A percentile compares a stretch with the other conserved stretches of the same genome.
Conservation (phyloP, 2,888 invertebrate species). For the Gastracanthus pulcherrimus region DNA sequence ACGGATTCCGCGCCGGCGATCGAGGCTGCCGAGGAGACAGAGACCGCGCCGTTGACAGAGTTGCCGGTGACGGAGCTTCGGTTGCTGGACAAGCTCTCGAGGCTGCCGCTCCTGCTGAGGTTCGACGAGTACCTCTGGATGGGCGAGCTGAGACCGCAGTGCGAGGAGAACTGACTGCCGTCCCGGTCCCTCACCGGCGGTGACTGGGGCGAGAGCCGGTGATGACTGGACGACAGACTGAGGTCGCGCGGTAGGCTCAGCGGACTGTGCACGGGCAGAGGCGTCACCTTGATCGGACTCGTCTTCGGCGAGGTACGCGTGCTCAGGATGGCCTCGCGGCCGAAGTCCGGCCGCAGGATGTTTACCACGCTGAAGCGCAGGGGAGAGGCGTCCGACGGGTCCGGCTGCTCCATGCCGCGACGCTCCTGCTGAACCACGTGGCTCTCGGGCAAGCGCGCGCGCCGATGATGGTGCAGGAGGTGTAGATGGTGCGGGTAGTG, state of each 20-base stretch:
- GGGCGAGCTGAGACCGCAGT: constrained; percentile 68
- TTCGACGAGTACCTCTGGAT: constrained; percentile 65
- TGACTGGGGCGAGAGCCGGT: constrained; percentile 66
- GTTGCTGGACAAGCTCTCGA: constrained; percentile 74
- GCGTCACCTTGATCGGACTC: constrained; percentile 65
- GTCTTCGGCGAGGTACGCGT: constrained; percentile 77
- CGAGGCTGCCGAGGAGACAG: constrained; percentile 70
- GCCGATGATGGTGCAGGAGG: constrained; percentile 60
- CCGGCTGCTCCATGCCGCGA: constrained; percentile 49
- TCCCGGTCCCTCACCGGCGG: constrained; percentile 58
- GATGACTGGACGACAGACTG: constrained; percentile 62
- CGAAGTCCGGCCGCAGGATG: constrained; percentile 91
- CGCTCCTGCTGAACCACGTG: background rate
- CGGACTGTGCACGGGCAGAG: constrained; percentile 61
- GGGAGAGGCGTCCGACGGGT: constrained; percentile 50
- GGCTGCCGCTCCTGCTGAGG: constrained; percentile 74
- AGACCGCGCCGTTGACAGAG: constrained; percentile 72
- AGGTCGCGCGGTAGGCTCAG: constrained; percentile 65
- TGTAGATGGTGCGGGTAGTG: constrained; percentile 65
- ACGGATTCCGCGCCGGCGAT: constrained; percentile 66
- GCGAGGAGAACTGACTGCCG: constrained; percentile 65
- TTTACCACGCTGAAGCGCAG: constrained; percentile 92
- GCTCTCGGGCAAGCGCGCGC: constrained; percentile 52
- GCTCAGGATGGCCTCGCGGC: constrained; percentile 84
- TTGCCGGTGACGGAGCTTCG: constrained; percentile 74